A percentile compares a stretch with the other conserved stretches of the same genome.
Conservation (phyloP, 64 coral and sea anemone genomes). For the Actinia equina region DNA sequence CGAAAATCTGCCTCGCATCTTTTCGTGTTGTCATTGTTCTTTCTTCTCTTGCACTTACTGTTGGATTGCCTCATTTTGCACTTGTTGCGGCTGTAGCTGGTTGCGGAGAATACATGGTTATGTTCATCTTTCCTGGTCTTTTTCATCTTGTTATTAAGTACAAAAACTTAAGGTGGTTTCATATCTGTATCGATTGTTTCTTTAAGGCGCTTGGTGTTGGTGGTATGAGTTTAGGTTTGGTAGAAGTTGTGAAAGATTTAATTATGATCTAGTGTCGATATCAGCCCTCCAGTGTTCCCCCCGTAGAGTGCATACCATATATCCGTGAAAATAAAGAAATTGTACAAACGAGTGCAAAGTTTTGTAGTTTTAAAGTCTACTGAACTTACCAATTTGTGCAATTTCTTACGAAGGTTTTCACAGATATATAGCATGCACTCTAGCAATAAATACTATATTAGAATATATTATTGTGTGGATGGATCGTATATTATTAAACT, state of each 20-base stretch:
- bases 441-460: no score
- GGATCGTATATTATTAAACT: no score
- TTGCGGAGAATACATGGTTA: neutral
- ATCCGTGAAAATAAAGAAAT: no score
- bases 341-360: no score
- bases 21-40: constrained; percentile 20
- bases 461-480: no score
- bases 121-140: neutral
- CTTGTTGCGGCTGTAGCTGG: constrained; percentile 8
- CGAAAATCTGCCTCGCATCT: neutral
- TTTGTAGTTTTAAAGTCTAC: no score
- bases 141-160: neutral
- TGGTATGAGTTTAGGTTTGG: neutral
- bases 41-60: neutral
- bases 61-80: constrained; percentile 47
- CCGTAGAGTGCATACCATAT: no score
- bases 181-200: neutral
- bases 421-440: no score
- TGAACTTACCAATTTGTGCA: no score
- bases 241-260: neutral
- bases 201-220: neutral
- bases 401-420: no score
- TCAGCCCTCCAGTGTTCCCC: no score
- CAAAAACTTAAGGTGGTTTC: neutral
- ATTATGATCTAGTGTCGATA: neutral